Percentiles rank a stretch among this genome's conserved stretches.
Evolutionary conservation across 2,113 vertebrate species (phyloP).

Genomic region (Equus przewalskii): DNA sequence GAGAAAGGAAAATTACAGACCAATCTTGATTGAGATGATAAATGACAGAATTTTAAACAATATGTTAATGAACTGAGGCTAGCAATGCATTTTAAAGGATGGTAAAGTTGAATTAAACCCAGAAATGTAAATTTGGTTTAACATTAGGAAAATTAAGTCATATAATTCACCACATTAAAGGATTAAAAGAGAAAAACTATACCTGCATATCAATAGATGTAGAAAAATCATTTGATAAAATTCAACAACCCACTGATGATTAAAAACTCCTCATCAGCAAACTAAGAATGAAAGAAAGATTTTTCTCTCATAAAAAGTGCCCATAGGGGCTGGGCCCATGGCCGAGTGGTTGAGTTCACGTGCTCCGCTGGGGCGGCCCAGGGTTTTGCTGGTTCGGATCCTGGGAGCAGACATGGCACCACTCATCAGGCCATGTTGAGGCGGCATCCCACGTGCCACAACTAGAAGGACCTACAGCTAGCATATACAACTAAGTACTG

Average conservation of each 20-base stretch:
- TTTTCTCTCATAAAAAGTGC: neutral
- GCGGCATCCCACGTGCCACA: too few relatives aligned
- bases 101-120: conserved; percentile 9
- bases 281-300: neutral
- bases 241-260: neutral
- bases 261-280: neutral
- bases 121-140: conserved; percentile 36
- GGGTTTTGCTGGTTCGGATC: too few relatives aligned
- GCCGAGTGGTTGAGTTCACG: too few relatives aligned
- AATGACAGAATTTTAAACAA: conserved; percentile 41
- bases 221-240: conserved; percentile 7
- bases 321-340: too few relatives aligned
- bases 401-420: too few relatives aligned
- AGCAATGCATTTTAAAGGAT: conserved; percentile 3
- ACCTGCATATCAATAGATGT: neutral
- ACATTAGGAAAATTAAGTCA: conserved; percentile 33
- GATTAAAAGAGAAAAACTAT: neutral
- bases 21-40: neutral
- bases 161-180: conserved; percentile 2
- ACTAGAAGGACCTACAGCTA: too few relatives aligned
- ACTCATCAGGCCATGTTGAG: too few relatives aligned
- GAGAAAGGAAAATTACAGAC: neutral
- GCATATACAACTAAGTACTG: too few relatives aligned
- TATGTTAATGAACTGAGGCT: neutral
- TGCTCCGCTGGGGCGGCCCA: too few relatives aligned